Base-by-base conservation (phyloP, 2,888 invertebrate genomes). In the Dicranocentrus wangi region DNA sequence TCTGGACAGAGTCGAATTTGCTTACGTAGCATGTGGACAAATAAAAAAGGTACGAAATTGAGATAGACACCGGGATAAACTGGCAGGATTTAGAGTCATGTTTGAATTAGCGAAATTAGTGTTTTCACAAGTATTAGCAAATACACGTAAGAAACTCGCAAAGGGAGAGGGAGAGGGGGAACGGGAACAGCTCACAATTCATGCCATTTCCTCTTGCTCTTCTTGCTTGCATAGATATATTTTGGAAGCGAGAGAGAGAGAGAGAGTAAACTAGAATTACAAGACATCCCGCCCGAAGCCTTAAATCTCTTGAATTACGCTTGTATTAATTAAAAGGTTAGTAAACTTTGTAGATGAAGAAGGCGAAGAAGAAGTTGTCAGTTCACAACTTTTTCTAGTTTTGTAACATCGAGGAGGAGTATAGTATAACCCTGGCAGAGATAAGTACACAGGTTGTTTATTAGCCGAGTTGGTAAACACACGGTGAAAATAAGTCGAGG, bases 241-340 rank as follows among this genome's bases (percentile, higher is more conserved):
- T n/a, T n/a, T n/a, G n/a, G n/a, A n/a, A n/a, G n/a, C n/a, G n/a
- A n/a, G n/a, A n/a, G n/a, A n/a, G n/a, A 63, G 7, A 63, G 19
- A 63, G 19, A 19, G 39, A 10, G 15, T 15, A 15, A 60, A 13
- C 39, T 39, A 13, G 39, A 39, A n/a, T 13, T 39, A 39, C 13
- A 39, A 13, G 13, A 39, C 19, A 42, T 8, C 15, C 47, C 17
- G 42, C 19, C 47, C 21, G 23, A 61, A 72, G 43, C 13, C 55
- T 32, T 73, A 73, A 63, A 75, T 66, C 32, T 47, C 39, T 65
- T 63, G 28, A 71, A 63, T 63, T 63, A 47, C 13, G 21, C 28
- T 10, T 25, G 25, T 58, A 66, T 58, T 75, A 75, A 75, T 75
- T 66, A 66, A 75, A 75, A 51, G 75, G 75, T 66, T 66, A 66